Conservation (phyloP, 2,797 vertebrate species). For the Enoplosus armatus region DNA sequence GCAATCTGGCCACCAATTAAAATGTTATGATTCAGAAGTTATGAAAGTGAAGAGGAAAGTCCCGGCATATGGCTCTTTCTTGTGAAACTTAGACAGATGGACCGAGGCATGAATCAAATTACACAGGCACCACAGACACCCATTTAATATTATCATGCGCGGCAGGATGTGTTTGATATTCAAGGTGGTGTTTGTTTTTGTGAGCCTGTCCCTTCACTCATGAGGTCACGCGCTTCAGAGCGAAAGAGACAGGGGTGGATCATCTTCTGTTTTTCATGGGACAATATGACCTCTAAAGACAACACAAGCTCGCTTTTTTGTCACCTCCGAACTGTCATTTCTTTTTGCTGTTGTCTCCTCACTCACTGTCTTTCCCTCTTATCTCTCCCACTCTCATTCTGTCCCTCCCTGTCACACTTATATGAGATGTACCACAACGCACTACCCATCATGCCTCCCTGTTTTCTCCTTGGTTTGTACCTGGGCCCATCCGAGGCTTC, state of each 20-base stretch:
- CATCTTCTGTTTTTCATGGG: background rate
- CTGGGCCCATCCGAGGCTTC: conserved; percentile 1
- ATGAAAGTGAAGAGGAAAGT: conserved; percentile 8
- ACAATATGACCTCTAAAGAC: conserved; percentile 13
- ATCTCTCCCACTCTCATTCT: background rate
- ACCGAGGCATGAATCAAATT: conserved; percentile 51
- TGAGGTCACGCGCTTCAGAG: conserved; percentile 29
- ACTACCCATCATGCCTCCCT: background rate
- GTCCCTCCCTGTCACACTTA: background rate
- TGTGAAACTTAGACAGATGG: conserved; percentile 54
- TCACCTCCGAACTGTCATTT: background rate
- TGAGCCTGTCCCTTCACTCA: conserved; percentile 24
- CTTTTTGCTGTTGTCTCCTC: background rate
- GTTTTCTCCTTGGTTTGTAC: conserved; percentile 30
- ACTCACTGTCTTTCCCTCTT: background rate
- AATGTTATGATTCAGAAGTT: conserved; percentile 3
- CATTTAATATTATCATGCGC: conserved; percentile 43
- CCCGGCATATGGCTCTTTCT: conserved; percentile 26
- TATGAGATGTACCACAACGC: background rate
- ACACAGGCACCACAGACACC: conserved; percentile 24
- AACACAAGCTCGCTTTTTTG: background rate
- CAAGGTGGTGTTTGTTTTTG: conserved; percentile 49
- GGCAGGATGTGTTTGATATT: conserved; percentile 61
- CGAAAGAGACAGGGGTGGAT: conserved; percentile 5
- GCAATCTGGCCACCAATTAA: conserved; percentile 32